Percentiles rank a stretch among this genome's conserved stretches.
Evolutionary conservation across 64 coral and sea anemone species (phyloP).

Genomic region (Porites australiensis): DNA sequence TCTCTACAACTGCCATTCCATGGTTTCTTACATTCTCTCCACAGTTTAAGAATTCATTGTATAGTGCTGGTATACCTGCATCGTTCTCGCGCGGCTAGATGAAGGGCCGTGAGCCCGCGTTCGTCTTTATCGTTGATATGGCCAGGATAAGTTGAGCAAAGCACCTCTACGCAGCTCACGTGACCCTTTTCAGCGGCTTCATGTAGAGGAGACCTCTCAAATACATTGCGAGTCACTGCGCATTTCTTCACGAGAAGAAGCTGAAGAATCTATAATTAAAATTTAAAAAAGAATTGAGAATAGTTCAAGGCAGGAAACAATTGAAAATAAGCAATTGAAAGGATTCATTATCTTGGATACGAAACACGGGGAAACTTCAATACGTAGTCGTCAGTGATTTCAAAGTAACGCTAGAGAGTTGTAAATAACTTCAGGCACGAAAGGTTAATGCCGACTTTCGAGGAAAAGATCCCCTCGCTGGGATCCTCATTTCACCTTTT

Average conservation of each 20-base stretch:
- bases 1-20: too few species aligned
- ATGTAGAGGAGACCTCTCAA: slow-evolving; percentile 74
- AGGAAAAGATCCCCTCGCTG: too few species aligned
- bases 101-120: slow-evolving; percentile 72
- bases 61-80: slow-evolving; percentile 19
- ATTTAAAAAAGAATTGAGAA: neutral
- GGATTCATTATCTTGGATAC: neutral
- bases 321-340: neutral
- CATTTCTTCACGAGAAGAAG: slow-evolving; percentile 52
- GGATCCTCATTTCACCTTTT: too few species aligned
- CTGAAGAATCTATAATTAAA: slow-evolving; percentile 38
- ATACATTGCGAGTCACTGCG: slow-evolving; percentile 58
- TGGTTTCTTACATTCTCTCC: too few species aligned
- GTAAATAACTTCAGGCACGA: too few species aligned
- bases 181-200: slow-evolving; percentile 66
- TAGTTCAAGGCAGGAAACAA: neutral
- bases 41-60: too few species aligned
- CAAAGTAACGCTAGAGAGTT: too few species aligned
- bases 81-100: slow-evolving; percentile 56
- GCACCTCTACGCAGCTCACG: slow-evolving; percentile 49
- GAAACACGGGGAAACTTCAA: too few species aligned
- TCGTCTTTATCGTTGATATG: slow-evolving; percentile 82
- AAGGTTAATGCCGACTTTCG: too few species aligned
- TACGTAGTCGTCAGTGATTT: too few species aligned
- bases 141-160: slow-evolving; percentile 37